A percentile compares a stretch with the other conserved stretches of the same genome.
Conservation (phyloP, 1,140 invertebrate species). For the Leptinotarsa undecemlineata region DNA sequence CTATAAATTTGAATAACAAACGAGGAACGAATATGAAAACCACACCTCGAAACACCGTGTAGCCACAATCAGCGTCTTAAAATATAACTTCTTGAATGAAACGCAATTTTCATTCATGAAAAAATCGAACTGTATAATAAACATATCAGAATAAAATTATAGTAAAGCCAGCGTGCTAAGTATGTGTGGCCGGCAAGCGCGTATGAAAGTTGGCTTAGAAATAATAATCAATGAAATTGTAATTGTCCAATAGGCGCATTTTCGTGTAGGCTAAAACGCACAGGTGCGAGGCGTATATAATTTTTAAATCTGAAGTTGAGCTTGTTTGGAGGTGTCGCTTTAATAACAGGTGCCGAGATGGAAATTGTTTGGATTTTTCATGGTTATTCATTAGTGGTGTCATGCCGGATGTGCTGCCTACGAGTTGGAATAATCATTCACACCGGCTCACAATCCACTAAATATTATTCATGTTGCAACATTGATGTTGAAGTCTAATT, state of each 20-base stretch:
- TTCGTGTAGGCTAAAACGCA: neutral
- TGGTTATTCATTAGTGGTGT: constrained; percentile 3
- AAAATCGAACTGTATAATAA: constrained; percentile 3
- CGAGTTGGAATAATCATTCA: neutral
- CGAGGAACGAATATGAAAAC: neutral
- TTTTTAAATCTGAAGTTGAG: neutral
- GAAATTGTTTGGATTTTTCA: constrained; percentile 5
- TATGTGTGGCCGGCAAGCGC: neutral
- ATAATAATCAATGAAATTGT: constrained; percentile 4
- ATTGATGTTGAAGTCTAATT: neutral
- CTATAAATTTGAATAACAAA: neutral
- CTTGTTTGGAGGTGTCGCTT: neutral
- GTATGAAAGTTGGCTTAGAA: constrained; percentile 4
- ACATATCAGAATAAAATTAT: constrained; percentile 7
- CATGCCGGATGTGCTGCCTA: constrained; percentile 1
- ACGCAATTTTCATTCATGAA: constrained; percentile 5
- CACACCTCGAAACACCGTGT: neutral
- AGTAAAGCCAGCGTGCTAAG: neutral
- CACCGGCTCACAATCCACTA: neutral
- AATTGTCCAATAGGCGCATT: neutral
- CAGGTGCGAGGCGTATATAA: neutral
- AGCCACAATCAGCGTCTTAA: constrained; percentile 5
- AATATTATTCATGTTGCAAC: neutral
- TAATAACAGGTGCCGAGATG: constrained; percentile 1
- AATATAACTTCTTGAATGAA: constrained; percentile 8